Evolutionary conservation across 2,797 vertebrate genomes (phyloP), one percentile per base, ranked within the genome.

Genomic region (Macropodus opercularis): DNA sequence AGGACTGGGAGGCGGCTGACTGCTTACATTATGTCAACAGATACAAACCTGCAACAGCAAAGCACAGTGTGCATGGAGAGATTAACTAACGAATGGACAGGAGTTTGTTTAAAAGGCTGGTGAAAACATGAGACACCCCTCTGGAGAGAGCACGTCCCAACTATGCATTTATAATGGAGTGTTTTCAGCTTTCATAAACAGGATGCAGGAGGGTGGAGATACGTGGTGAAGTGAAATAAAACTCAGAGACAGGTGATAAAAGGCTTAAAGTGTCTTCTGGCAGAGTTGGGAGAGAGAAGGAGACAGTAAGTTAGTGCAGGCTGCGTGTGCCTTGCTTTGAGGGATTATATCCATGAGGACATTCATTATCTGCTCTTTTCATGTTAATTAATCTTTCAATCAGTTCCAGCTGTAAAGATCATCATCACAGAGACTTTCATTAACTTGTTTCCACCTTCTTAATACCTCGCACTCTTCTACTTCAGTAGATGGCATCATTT

Each of bases 21-120:
- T 80, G 61, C 23, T 38, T 75, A 63, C 63, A 85, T 87, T 62
- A 83, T 71, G 77, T 86, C 83, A 87, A 67, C 76, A 67, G 53
- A 51, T 57, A 58, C 51, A 51, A 68, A 41, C 52, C 51, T 32
- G 50, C 49, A 67, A 75, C 64, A 68, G 61, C 68, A 68, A 68
- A n/a, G n/a, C n/a, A n/a, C 49, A 52, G 47, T 39, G 46, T 24
- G 61, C 27, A 58, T 11, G 4, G 26, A 50, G 17, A 7, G 46
- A 52, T 69, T 42, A 60, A 69, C 76, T 48, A 69, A 76, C 73
- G 68, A 68, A 76, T 57, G 51, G 49, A 73, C 12, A 8, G 23
- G 56, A 55, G 57, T 53, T 11, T 41, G 34, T 55, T 21, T 51
- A 6, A n/a, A n/a, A n/a, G n/a, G n/a, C n/a, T n/a, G n/a, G n/a